phyloP scores from a whole-genome alignment of 2,888 invertebrate species.

The Tetragonisca angustula region DNA sequence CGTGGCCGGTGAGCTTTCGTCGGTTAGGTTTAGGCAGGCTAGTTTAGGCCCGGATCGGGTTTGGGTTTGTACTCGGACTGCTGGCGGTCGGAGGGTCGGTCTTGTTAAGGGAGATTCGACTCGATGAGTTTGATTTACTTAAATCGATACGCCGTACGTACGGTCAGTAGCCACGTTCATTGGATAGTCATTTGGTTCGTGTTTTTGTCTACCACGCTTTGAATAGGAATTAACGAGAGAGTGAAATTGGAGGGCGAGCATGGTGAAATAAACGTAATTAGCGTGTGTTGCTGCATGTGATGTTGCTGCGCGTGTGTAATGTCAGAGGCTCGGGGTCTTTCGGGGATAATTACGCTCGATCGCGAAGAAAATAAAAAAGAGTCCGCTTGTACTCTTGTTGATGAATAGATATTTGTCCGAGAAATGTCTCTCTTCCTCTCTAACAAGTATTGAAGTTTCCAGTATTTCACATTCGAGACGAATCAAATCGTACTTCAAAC shows the following conservation, averaged over 20 bases:
- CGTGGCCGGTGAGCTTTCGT: too few species aligned
- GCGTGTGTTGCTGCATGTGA: not conserved
- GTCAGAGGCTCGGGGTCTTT: constrained; percentile 39
- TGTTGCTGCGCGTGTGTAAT: constrained; percentile 40
- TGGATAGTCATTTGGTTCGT: not conserved
- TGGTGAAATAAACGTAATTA: constrained; percentile 24
- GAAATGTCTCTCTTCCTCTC: constrained; percentile 6
- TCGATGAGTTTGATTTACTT: constrained; percentile 13
- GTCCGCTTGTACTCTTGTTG: constrained; percentile 40
- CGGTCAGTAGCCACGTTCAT: too few species aligned
- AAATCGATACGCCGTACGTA: not conserved
- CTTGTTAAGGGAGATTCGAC: constrained; percentile 15
- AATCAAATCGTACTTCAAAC: not conserved
- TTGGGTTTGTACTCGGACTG: constrained; percentile 2
- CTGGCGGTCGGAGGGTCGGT: constrained; percentile 1
- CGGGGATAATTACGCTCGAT: constrained; percentile 59
- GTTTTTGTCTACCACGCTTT: not conserved
- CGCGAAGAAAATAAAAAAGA: constrained; percentile 57
- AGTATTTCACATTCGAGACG: not conserved
- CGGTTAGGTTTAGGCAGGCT: not conserved
- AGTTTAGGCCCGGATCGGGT: not conserved
- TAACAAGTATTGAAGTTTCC: constrained; percentile 42
- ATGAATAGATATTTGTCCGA: constrained; percentile 57
- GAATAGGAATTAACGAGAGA: constrained; percentile 20
- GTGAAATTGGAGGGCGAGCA: not conserved